phyloP scores from a whole-genome alignment of 2,797 vertebrate species.

The Florisuga fusca region DNA sequence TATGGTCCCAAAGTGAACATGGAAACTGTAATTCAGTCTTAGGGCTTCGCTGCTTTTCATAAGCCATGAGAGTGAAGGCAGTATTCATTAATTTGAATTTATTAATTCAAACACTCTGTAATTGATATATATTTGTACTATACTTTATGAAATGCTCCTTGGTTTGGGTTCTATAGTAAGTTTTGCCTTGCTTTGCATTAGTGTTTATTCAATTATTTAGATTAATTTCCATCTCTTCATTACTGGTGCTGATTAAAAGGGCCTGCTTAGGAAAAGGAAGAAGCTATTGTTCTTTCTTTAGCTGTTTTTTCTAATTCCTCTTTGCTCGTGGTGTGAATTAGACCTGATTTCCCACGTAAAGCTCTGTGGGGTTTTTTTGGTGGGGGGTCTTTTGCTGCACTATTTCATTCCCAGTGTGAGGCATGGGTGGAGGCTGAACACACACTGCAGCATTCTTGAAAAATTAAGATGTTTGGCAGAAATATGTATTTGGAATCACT shows the following conservation, averaged over 20 bases:
- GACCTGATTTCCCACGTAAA: not conserved
- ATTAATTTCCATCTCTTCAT: not conserved
- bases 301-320: not conserved
- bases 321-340: not conserved
- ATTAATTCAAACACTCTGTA: not conserved
- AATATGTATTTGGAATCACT: not conserved
- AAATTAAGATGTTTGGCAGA: not conserved
- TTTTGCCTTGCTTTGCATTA: not conserved
- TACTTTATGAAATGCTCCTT: constrained; percentile 24
- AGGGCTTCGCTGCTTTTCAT: constrained; percentile 35
- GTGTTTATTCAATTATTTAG: constrained; percentile 19
- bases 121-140: not conserved
- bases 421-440: not conserved
- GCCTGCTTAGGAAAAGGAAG: not conserved
- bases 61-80: constrained; percentile 20
- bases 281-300: not conserved
- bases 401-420: not conserved
- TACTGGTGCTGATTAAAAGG: not conserved
- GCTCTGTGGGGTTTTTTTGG: not conserved
- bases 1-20: constrained; percentile 27
- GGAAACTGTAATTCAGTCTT: constrained; percentile 38
- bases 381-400: not conserved
- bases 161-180: constrained; percentile 26
- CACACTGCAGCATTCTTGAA: not conserved
- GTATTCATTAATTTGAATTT: constrained; percentile 32